Percentiles rank a stretch among this genome's conserved stretches.
These are phyloP conservation scores for Trachymyrmex cornetzi DNA, from an alignment of 1,140 invertebrate genomes.

Conservation along the genomic window DNA sequence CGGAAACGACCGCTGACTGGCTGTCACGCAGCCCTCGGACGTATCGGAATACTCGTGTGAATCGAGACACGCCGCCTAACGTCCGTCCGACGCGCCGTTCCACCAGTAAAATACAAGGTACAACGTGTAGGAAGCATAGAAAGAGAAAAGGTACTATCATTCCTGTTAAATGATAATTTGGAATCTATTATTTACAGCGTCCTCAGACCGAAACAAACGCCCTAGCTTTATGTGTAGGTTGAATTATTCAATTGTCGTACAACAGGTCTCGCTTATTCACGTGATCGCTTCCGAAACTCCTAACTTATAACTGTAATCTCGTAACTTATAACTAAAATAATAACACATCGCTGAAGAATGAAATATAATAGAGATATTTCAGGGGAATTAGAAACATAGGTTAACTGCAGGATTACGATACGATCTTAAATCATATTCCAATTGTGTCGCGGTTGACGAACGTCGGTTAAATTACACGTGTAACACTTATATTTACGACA, in stretches of 20 bases:
- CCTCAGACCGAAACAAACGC: not conserved
- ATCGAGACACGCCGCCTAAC: slow-evolving; percentile 46
- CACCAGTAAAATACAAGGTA: not conserved
- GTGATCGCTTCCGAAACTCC: not conserved
- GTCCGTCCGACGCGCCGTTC: slow-evolving; percentile 19
- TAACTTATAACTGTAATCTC: not conserved
- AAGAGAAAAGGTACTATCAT: not conserved
- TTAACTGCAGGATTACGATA: not conserved
- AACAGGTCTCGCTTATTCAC: not conserved
- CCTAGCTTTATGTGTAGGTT: not conserved
- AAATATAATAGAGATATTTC: slow-evolving; percentile 36
- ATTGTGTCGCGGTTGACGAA: slow-evolving; percentile 32
- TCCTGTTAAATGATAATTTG: not conserved
- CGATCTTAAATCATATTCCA: slow-evolving; percentile 63
- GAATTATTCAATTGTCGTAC: not conserved
- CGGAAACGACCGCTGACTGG: slow-evolving; percentile 35
- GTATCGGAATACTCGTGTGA: slow-evolving; percentile 52
- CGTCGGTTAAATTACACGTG: slow-evolving; percentile 14
- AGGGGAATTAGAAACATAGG: not conserved
- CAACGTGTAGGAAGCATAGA: slow-evolving; percentile 7
- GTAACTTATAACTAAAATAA: slow-evolving; percentile 1
- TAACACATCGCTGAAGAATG: not conserved
- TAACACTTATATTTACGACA: slow-evolving; percentile 52
- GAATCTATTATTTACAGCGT: slow-evolving; percentile 3
- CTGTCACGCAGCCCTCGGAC: slow-evolving; percentile 48